Evolutionary conservation across 1,140 invertebrate species (phyloP), one percentile per base, ranked within the genome.

Genomic region (Gyrodactylus bullatarudis): DNA sequence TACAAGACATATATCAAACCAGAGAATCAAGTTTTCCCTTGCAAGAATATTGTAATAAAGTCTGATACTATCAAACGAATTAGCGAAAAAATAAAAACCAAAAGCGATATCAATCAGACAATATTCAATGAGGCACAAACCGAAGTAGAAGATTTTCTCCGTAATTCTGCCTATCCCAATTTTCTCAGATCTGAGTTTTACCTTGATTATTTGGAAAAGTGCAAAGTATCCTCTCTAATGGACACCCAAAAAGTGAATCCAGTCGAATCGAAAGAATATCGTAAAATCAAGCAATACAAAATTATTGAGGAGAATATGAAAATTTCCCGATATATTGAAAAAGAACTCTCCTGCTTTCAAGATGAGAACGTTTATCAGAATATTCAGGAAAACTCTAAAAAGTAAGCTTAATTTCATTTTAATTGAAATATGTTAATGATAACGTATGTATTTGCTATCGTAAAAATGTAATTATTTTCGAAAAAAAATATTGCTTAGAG

Each of bases 61-160:
- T 24, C 26, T 20, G 24, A 71, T 19, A 71, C 70, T 23, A 71
- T 23, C 21, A 71, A 26, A 71, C 20, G 24, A 23, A 71, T 71
- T 20, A 20, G 20, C n/a, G 70, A 71, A 16, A 71, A 71, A 26
- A 24, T 71, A 1, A 25, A 20, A 23, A 24, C 1, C 20, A 71
- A 71, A 26, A 20, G 20, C 1, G 21, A 20, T 26, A n/a, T 71
- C 72, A 26, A 73, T 68, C 72, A 68, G 25, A 23, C 21, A 20
- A 68, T 73, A 23, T 73, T 73, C 72, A 26, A 73, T 26, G 23
- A 22, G 19, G 72, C 72, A 22, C 72, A 68, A 69, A 24, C 22
- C 19, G 72, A 73, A 69, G 26, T 73, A 8, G 21, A 23, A 23
- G 23, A 68, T 23, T 22, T 73, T 2, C 26, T 73, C 2, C 68